phyloP scores from a whole-genome alignment of 2,888 invertebrate genomes.

The Dione juno region DNA sequence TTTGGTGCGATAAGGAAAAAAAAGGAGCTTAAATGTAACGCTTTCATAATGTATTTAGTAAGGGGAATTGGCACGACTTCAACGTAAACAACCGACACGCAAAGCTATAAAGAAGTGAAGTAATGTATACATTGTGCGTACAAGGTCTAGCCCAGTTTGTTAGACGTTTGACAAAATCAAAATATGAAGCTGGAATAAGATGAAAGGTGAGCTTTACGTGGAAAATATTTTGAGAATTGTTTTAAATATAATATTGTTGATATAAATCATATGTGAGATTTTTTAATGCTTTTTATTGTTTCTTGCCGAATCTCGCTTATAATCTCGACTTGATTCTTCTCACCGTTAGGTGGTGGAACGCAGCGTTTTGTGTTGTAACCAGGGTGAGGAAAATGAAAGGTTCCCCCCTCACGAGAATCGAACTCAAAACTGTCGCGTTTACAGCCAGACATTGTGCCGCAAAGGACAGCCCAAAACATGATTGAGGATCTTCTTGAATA shows the following conservation, averaged over 20 bases:
- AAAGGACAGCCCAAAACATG: too few relatives aligned
- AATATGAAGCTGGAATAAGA: constrained; percentile 7
- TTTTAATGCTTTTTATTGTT: not conserved
- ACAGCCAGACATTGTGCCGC: too few relatives aligned
- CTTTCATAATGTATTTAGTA: constrained; percentile 47
- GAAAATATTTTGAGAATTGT: not conserved
- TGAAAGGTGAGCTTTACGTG: not conserved
- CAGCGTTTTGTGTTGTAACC: too few relatives aligned
- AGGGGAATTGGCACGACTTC: constrained; percentile 57
- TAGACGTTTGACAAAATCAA: constrained; percentile 34
- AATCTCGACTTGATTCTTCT: too few relatives aligned
- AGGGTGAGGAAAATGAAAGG: too few relatives aligned
- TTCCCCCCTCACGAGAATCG: too few relatives aligned
- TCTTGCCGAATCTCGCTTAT: too few relatives aligned
- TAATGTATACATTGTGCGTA: constrained; percentile 29
- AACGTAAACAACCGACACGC: constrained; percentile 53
- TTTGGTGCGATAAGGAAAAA: constrained; percentile 51
- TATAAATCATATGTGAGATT: too few relatives aligned
- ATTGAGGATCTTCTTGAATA: too few relatives aligned
- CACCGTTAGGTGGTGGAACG: too few relatives aligned
- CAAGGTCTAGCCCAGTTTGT: constrained; percentile 28
- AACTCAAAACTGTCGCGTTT: too few relatives aligned
- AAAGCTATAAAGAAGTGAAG: constrained; percentile 39
- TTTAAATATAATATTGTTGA: not conserved
- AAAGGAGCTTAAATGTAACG: constrained; percentile 42